These are phyloP conservation scores for Trichogramma pretiosum DNA, from an alignment of 1,140 invertebrate genomes.

Conservation along the genomic window DNA sequence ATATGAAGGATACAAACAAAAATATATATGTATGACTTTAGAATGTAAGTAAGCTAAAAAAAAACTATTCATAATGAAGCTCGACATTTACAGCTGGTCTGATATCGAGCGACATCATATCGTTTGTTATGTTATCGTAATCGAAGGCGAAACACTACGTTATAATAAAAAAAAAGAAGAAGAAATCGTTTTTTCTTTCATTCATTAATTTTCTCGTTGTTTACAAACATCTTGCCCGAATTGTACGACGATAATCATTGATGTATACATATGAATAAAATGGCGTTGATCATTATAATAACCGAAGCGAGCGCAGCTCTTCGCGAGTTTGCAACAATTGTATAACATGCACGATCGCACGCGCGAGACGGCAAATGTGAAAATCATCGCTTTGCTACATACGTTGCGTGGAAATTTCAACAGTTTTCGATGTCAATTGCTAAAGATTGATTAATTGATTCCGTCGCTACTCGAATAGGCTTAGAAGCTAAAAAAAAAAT, in stretches of 20 bases:
- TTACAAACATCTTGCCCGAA: not conserved
- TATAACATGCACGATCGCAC: no score
- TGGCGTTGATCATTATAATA: no score
- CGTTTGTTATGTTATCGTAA: constrained; percentile 27
- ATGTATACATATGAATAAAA: no score
- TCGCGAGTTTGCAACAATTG: no score
- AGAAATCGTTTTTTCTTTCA: constrained; percentile 9
- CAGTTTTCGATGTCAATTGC: constrained; percentile 17
- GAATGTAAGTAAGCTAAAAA: constrained; percentile 26
- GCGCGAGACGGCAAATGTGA: no score
- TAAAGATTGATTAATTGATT: constrained; percentile 15
- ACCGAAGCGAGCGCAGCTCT: no score
- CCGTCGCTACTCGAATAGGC: constrained; percentile 27
- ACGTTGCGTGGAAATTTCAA: no score
- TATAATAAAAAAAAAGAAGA: no score
- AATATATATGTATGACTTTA: constrained; percentile 10
- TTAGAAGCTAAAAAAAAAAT: constrained; percentile 11
- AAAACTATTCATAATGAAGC: constrained; percentile 33
- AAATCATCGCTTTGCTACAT: no score
- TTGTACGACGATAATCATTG: constrained; percentile 13
- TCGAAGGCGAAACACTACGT: no score
- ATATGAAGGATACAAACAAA: not conserved
- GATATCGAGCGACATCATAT: constrained; percentile 31
- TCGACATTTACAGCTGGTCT: constrained; percentile 43
- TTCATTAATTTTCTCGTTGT: constrained; percentile 11